A percentile compares a stretch with the other conserved stretches of the same genome.
These are phyloP conservation scores for Glossophaga mutica DNA, from an alignment of 2,797 vertebrate species.

Conservation along the genomic window DNA sequence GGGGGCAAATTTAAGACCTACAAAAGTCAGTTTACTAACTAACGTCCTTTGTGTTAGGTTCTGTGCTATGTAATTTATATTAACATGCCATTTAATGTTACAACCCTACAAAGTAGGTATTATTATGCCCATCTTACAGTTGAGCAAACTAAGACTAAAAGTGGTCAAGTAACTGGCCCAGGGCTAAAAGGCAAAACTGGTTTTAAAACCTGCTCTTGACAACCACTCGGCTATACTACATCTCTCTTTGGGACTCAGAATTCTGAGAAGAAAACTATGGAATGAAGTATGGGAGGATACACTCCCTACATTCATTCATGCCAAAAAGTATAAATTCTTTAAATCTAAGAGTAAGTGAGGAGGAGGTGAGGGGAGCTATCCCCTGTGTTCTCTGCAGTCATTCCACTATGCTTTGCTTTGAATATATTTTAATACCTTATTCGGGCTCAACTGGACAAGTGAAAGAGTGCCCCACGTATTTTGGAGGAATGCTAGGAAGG, in stretches of 20 bases:
- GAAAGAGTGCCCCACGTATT: background rate
- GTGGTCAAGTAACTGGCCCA: background rate
- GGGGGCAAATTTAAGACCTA: background rate
- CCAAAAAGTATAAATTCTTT: background rate
- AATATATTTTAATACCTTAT: background rate
- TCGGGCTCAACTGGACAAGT: background rate
- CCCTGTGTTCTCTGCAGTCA: background rate
- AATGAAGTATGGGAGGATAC: background rate
- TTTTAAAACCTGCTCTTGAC: background rate
- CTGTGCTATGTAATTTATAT: background rate
- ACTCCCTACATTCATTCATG: background rate
- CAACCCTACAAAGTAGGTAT: background rate
- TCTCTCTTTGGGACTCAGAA: background rate
- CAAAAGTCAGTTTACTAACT: background rate
- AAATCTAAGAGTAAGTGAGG: background rate
- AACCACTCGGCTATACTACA: background rate
- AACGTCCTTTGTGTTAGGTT: background rate
- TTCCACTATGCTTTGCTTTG: background rate
- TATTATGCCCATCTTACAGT: background rate
- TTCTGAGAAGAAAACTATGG: background rate
- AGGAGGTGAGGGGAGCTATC: background rate
- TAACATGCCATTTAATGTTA: background rate
- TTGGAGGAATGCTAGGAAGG: background rate
- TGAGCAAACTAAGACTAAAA: conserved; percentile 2
- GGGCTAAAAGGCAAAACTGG: background rate